Conservation (phyloP, 2,888 invertebrate species). For the Resseliella maxima region DNA sequence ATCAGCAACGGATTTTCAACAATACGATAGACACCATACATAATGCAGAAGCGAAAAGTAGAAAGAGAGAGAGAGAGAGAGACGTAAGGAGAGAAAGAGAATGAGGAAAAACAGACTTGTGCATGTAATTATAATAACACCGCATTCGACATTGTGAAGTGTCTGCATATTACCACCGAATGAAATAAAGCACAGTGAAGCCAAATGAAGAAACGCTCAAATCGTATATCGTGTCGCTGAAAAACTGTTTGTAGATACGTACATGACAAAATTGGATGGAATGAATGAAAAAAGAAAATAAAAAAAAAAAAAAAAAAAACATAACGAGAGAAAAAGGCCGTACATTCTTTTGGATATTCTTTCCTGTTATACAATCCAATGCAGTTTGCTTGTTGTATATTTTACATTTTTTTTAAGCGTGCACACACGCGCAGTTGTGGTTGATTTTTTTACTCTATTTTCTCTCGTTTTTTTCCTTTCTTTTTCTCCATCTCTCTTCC, state of each 20-base stretch:
- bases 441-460: neutral
- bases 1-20: neutral
- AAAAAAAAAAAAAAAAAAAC: neutral
- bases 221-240: too few species aligned
- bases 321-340: neutral
- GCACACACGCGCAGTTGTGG: neutral
- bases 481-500: neutral
- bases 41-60: too few species aligned
- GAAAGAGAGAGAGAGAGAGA: neutral
- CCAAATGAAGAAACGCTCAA: neutral
- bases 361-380: conserved; percentile 12
- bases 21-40: too few species aligned
- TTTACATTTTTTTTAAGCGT: neutral
- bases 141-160: conserved; percentile 17
- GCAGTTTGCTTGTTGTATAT: neutral
- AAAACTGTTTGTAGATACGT: neutral
- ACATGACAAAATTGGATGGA: neutral
- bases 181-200: neutral
- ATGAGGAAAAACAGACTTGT: neutral
- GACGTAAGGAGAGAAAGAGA: neutral
- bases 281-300: neutral
- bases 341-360: neutral
- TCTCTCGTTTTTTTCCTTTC: neutral
- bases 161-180: neutral
- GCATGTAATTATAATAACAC: conserved; percentile 48